Conservation (phyloP, 2,888 invertebrate species). For the Netelia fuscicornis region DNA sequence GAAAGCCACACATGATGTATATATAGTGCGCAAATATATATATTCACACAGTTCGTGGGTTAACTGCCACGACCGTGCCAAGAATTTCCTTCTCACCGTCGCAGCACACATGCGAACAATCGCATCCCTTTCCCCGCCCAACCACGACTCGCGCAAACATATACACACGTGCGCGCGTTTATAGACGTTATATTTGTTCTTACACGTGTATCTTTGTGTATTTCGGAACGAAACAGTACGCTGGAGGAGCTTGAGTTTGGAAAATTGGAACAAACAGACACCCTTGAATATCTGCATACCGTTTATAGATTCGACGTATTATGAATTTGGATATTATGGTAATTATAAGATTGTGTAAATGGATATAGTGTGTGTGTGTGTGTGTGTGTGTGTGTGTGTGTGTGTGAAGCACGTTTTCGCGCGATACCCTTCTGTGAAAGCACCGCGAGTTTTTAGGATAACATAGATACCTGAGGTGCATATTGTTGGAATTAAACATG, state of each 20-base stretch:
- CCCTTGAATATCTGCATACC: background rate
- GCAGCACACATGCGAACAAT: conserved; percentile 26
- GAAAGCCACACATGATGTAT: conserved; percentile 31
- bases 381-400: background rate
- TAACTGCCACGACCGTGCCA: conserved; percentile 74
- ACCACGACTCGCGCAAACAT: background rate
- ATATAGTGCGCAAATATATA: conserved; percentile 17
- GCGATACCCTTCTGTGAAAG: background rate
- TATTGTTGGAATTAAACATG: conserved; percentile 17
- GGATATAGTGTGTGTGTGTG: background rate
- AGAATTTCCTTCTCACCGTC: conserved; percentile 68
- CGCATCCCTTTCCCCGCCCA: no score
- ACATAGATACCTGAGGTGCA: background rate
- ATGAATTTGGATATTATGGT: background rate
- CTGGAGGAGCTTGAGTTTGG: background rate
- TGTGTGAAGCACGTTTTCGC: background rate
- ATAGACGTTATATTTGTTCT: conserved; percentile 1
- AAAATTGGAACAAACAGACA: conserved; percentile 1
- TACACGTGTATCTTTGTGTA: conserved; percentile 10
- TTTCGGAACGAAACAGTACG: background rate
- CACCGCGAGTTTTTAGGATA: background rate
- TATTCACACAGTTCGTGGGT: conserved; percentile 57
- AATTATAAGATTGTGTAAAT: background rate
- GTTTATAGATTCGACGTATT: background rate
- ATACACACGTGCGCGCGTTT: conserved; percentile 1